These are phyloP conservation scores for Heteropelma amictum DNA, from an alignment of 2,888 invertebrate species.

Conservation along the genomic window DNA sequence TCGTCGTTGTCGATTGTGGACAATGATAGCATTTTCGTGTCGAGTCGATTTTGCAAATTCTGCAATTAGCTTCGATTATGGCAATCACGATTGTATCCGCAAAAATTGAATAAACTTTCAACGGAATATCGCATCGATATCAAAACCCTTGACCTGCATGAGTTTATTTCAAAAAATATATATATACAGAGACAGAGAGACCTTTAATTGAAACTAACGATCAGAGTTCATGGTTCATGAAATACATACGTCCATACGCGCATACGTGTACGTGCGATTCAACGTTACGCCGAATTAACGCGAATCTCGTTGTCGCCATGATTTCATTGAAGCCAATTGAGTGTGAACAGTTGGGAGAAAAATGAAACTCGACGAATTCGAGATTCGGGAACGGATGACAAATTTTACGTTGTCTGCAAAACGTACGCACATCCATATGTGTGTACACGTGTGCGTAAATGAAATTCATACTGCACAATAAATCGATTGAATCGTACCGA, in stretches of 20 bases:
- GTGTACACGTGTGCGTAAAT: not conserved
- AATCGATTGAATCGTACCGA: not conserved
- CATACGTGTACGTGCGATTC: not conserved
- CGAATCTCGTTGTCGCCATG: slow-evolving; percentile 1
- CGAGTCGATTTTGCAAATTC: too few relatives aligned
- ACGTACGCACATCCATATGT: not conserved
- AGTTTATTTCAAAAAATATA: not conserved
- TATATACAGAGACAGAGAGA: too few relatives aligned
- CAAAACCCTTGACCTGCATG: not conserved
- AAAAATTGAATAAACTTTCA: too few relatives aligned
- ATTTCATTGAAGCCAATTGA: slow-evolving; percentile 11
- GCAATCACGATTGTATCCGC: too few relatives aligned
- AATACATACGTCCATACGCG: not conserved
- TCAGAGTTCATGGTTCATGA: not conserved
- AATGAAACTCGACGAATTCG: not conserved
- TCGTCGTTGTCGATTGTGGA: too few relatives aligned
- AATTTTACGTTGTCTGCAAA: too few relatives aligned
- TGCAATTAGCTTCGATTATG: too few relatives aligned
- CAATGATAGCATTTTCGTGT: too few relatives aligned
- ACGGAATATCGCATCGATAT: not conserved
- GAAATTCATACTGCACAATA: slow-evolving; percentile 38
- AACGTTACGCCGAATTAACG: not conserved
- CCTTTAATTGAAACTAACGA: slow-evolving; percentile 23
- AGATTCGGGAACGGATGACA: not conserved
- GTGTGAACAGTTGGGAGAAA: slow-evolving; percentile 6